phyloP scores from a whole-genome alignment of 2,113 vertebrate species.

The Naja naja region DNA sequence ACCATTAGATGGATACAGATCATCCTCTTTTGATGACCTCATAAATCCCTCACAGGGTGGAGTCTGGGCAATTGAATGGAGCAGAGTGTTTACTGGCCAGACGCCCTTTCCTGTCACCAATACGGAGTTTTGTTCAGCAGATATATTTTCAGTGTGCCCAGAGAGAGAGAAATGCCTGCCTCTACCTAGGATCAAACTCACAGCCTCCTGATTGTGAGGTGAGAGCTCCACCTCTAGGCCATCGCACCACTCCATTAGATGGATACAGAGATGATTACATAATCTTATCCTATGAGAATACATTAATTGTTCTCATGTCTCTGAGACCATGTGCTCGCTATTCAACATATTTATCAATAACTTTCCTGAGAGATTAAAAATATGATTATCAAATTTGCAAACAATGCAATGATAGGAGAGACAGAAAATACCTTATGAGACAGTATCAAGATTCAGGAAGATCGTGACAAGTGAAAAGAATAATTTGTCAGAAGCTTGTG shows the following conservation, averaged over 20 bases:
- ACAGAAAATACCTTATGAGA: background rate
- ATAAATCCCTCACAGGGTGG: no score
- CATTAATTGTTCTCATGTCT: background rate
- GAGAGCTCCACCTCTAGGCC: no score
- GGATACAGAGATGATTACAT: background rate
- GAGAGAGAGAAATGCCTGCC: no score
- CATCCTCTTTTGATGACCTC: no score
- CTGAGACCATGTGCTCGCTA: background rate
- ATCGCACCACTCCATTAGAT: background rate
- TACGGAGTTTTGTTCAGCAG: no score
- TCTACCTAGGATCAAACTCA: no score
- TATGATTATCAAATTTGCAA: background rate
- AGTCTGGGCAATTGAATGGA: no score
- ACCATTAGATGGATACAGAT: background rate
- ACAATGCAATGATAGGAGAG: background rate
- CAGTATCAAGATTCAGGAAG: background rate
- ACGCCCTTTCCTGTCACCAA: no score
- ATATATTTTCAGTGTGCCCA: no score
- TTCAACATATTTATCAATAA: background rate
- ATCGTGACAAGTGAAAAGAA: background rate
- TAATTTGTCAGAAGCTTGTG: background rate
- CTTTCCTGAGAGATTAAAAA: background rate
- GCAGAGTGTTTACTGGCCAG: no score
- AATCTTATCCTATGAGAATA: background rate
- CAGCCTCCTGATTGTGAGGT: no score